Percentiles rank a stretch among this genome's conserved stretches.
phyloP scores from a whole-genome alignment of 1,140 invertebrate genomes.

The Drosophila nigrodunni region DNA sequence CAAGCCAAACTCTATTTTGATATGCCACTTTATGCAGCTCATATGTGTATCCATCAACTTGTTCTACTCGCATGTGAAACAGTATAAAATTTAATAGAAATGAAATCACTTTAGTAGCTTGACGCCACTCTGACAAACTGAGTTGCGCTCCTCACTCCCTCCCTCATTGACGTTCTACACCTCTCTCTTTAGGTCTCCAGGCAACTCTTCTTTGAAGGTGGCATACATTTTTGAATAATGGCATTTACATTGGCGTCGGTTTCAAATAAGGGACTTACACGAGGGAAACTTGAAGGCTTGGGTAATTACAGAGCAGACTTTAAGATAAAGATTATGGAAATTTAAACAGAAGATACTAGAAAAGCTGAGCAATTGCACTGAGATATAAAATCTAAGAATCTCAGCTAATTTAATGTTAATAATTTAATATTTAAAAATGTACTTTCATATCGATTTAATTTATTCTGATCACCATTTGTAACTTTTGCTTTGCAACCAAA shows the following conservation, averaged over 20 bases:
- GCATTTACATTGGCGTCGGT: slow-evolving; percentile 5
- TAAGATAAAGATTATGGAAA: too few relatives aligned
- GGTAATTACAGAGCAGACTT: neutral
- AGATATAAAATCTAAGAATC: too few relatives aligned
- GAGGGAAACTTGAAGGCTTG: neutral
- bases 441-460: too few relatives aligned
- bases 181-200: neutral
- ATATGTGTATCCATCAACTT: slow-evolving; percentile 35
- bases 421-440: too few relatives aligned
- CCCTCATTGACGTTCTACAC: neutral
- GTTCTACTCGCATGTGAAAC: slow-evolving; percentile 21
- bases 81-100: slow-evolving; percentile 46
- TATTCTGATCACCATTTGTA: too few relatives aligned
- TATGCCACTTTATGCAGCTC: slow-evolving; percentile 20
- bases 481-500: too few relatives aligned
- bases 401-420: neutral
- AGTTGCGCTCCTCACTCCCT: neutral
- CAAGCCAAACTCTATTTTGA: slow-evolving; percentile 8
- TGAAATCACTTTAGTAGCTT: slow-evolving; percentile 59
- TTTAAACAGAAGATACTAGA: too few relatives aligned
- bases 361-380: too few relatives aligned
- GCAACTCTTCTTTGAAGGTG: neutral
- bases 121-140: slow-evolving; percentile 24
- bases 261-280: neutral
- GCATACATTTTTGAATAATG: slow-evolving; percentile 29